phyloP scores from a whole-genome alignment of 2,888 invertebrate species.

The Macaria notata region DNA sequence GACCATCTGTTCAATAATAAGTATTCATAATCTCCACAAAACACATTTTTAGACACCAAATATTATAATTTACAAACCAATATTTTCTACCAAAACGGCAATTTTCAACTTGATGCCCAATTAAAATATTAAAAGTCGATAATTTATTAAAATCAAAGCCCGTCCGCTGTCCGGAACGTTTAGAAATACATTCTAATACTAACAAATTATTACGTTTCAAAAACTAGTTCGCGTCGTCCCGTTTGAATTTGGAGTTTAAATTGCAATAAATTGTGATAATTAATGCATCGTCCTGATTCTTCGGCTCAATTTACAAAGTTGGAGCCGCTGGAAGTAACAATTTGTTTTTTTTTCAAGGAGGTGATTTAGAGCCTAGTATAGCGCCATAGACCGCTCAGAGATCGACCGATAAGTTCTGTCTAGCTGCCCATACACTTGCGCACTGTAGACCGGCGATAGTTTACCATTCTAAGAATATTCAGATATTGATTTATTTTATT shows the following conservation, averaged over 20 bases:
- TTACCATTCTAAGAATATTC: slow-evolving; percentile 14
- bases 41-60: no score
- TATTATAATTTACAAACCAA: no score
- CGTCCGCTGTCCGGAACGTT: no score
- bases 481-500: slow-evolving; percentile 10
- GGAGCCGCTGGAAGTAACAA: slow-evolving; percentile 38
- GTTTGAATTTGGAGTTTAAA: slow-evolving; percentile 11
- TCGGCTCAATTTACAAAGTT: slow-evolving; percentile 8
- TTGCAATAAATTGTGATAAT: slow-evolving; percentile 6
- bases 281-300: slow-evolving; percentile 4
- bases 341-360: slow-evolving; percentile 46
- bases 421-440: slow-evolving; percentile 40
- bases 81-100: no score
- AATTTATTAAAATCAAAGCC: no score
- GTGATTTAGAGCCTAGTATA: slow-evolving; percentile 58
- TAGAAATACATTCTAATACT: no score
- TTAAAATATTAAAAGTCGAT: no score
- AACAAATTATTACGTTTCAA: no score
- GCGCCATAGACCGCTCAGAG: slow-evolving; percentile 56
- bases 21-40: no score
- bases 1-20: not conserved
- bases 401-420: slow-evolving; percentile 48
- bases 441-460: slow-evolving; percentile 32
- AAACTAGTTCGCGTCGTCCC: slow-evolving; percentile 18
- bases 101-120: no score